Evolutionary conservation across 1,140 invertebrate genomes (phyloP), one percentile per base, ranked within the genome.

Genomic region (Akabosia matsudoensis): DNA sequence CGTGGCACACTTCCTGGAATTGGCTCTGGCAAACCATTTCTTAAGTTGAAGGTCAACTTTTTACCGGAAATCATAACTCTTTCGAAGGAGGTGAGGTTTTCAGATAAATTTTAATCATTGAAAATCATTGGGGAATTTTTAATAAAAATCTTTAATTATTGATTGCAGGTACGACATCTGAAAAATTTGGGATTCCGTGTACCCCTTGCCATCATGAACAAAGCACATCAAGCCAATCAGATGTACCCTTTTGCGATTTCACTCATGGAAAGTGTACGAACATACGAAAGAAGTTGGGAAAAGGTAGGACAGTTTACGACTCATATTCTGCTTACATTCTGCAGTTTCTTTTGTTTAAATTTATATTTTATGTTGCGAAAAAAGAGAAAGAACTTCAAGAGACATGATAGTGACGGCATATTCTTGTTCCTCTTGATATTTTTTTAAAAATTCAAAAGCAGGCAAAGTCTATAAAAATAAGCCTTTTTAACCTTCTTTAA

Each of bases 241-340:
- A 89, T 99, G 0, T 99, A 99, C 86, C 98, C 98, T 1, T 99
- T 96, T 87, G 98, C 97, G 4, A 98, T 99, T 81, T 99, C 97
- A 1, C 87, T 99, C 54, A 97, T 99, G 84, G 97, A 99, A 85
- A 98, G 96, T 85, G 93, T 99, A 24, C 90, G 95, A 79, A 97
- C 97, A 4, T 99, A 99, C 84, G 96, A 98, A 84, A 90, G 95
- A 83, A 97, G 96, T 3, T 86, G 97, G 82, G 96, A 98, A 86
- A 98, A 98, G 92, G 94, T 97, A 88, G n/a, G n/a, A n/a, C n/a
- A n/a, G n/a, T n/a, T n/a, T n/a, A n/a, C n/a, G n/a, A n/a, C n/a
- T n/a, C n/a, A n/a, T n/a, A n/a, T n/a, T n/a, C n/a, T n/a, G n/a
- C n/a, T 10, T 45, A 13, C 30, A 31, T 14, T n/a, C n/a, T n/a